These are phyloP conservation scores for Leucophora obtusa DNA, from an alignment of 2,888 invertebrate genomes.

Conservation along the genomic window DNA sequence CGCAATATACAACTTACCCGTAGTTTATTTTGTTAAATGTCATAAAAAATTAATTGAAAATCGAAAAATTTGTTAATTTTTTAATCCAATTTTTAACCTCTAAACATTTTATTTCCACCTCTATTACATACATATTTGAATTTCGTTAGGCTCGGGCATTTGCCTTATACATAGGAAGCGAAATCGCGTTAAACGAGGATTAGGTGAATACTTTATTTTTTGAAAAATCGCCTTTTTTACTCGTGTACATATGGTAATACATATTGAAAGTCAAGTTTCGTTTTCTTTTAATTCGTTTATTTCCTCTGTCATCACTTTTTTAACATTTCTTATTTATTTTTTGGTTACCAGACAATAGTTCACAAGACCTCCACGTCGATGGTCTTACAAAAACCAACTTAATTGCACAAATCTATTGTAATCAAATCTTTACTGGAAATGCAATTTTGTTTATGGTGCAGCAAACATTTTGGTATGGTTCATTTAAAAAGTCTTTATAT, in stretches of 20 bases:
- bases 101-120: too few relatives aligned
- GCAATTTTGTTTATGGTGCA: constrained; percentile 44
- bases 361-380: constrained; percentile 71
- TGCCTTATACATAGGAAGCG: too few relatives aligned
- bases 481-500: constrained; percentile 42
- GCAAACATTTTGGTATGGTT: constrained; percentile 42
- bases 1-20: too few relatives aligned
- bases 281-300: constrained; percentile 62
- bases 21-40: too few relatives aligned
- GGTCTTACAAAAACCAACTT: constrained; percentile 61
- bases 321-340: constrained; percentile 7
- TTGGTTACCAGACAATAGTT: constrained; percentile 71
- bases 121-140: too few relatives aligned
- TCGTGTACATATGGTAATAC: constrained; percentile 13
- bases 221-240: constrained; percentile 18
- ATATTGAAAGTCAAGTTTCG: constrained; percentile 60
- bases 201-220: not conserved
- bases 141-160: too few relatives aligned
- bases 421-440: constrained; percentile 63
- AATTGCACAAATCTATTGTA: constrained; percentile 65
- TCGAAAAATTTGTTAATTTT: too few relatives aligned
- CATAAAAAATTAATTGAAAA: too few relatives aligned
- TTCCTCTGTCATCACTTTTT: constrained; percentile 62
- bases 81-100: too few relatives aligned
- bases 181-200: too few relatives aligned